Evolutionary conservation across 2,113 vertebrate species (phyloP).

Genomic region (Emydura subglobosa): DNA sequence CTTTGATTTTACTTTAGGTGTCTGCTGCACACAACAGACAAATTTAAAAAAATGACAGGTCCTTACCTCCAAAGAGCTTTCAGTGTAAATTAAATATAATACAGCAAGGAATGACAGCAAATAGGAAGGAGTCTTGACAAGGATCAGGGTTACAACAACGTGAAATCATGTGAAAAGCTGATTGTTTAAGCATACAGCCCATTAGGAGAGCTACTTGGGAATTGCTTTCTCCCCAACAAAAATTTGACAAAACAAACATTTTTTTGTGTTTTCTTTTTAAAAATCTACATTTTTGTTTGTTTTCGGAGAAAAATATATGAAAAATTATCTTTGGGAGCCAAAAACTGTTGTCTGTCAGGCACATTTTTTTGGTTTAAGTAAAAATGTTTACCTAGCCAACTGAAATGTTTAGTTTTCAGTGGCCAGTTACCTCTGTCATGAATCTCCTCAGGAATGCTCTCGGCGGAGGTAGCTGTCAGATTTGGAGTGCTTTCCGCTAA

Average conservation of each 20-base stretch:
- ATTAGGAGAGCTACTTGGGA: background rate
- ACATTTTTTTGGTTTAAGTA: background rate
- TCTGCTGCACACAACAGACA: background rate
- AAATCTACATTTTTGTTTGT: background rate
- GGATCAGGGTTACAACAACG: background rate
- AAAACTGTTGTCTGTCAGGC: background rate
- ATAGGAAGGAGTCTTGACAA: background rate
- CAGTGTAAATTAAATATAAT: background rate
- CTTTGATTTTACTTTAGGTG: background rate
- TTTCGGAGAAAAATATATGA: background rate
- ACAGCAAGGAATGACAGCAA: too few relatives aligned
- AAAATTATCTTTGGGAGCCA: background rate
- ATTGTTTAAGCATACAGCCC: background rate
- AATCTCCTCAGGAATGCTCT: constrained; percentile 24
- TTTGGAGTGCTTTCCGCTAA: constrained; percentile 34
- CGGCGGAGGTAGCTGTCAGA: background rate
- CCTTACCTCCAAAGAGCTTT: background rate
- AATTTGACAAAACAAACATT: background rate
- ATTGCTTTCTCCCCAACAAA: background rate
- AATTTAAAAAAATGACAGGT: background rate
- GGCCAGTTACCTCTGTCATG: background rate
- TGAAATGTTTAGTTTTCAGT: background rate
- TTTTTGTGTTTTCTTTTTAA: background rate
- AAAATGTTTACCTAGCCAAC: background rate
- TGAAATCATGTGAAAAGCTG: background rate